A percentile compares a stretch with the other conserved stretches of the same genome.
Evolutionary conservation across 2,888 invertebrate species (phyloP).

Genomic region (Helobdella robusta): DNA sequence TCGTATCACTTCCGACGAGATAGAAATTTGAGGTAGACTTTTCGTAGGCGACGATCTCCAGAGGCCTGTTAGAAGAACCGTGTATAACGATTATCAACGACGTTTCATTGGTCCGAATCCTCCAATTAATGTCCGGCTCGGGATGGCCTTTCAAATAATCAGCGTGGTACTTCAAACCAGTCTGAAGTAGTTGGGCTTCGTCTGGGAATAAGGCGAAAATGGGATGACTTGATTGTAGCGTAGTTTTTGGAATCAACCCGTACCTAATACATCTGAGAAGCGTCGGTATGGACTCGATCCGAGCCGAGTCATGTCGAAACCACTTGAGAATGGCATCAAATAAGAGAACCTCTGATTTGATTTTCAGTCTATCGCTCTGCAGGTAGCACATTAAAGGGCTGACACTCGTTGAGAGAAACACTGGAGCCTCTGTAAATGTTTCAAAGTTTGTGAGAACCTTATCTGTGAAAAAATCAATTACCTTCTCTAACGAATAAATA

Average conservation of each 20-base stretch:
- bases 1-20: conserved; percentile 44
- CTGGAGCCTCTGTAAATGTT: conserved; percentile 42
- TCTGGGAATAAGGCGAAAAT: conserved; percentile 27
- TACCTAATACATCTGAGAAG: conserved; percentile 44
- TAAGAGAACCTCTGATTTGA: conserved; percentile 41
- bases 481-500: conserved; percentile 43
- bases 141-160: conserved; percentile 33
- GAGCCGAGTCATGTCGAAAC: conserved; percentile 38
- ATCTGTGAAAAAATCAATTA: conserved; percentile 41
- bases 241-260: conserved; percentile 42
- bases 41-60: conserved; percentile 46
- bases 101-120: conserved; percentile 22
- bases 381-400: conserved; percentile 40
- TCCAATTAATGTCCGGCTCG: conserved; percentile 13
- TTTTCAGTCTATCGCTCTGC: conserved; percentile 38
- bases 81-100: conserved; percentile 41
- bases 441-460: conserved; percentile 42
- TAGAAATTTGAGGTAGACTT: conserved; percentile 40
- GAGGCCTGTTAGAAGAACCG: conserved; percentile 45
- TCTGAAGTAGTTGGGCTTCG: conserved; percentile 21
- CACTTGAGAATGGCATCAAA: conserved; percentile 42
- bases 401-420: conserved; percentile 41
- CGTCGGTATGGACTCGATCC: conserved; percentile 36
- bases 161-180: conserved; percentile 33
- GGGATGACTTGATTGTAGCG: conserved; percentile 27